Evolutionary conservation across 2,888 invertebrate genomes (phyloP).

Genomic region (Ectemnius continuus): DNA sequence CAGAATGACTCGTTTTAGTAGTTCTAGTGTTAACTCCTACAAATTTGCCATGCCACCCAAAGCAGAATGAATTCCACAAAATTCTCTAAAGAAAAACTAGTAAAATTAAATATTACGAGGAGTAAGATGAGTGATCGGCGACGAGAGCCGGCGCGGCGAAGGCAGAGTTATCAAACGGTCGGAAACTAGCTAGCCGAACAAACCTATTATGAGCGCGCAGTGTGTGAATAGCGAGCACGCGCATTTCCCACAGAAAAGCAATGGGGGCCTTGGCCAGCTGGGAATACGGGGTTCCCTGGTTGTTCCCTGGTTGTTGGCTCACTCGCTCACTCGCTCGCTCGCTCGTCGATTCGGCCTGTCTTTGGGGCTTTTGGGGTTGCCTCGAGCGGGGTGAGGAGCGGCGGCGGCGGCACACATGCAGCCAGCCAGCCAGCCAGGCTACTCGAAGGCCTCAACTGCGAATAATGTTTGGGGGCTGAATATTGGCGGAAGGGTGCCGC

Average conservation of each 20-base stretch:
- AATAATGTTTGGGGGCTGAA: slow-evolving; percentile 37
- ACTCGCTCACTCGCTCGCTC: background rate
- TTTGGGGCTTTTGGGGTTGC: slow-evolving; percentile 47
- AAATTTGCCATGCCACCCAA: too few relatives aligned
- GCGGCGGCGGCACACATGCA: slow-evolving; percentile 15
- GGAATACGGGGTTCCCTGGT: slow-evolving; percentile 75
- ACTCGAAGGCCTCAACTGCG: slow-evolving; percentile 32
- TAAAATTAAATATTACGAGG: too few relatives aligned
- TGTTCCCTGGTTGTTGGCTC: slow-evolving; percentile 67
- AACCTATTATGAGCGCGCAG: slow-evolving; percentile 53
- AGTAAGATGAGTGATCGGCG: too few relatives aligned
- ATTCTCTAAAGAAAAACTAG: too few relatives aligned
- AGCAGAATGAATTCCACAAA: too few relatives aligned
- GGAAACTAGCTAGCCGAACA: too few relatives aligned
- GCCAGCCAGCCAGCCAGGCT: too few relatives aligned
- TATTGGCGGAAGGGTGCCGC: slow-evolving; percentile 40
- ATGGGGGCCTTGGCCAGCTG: slow-evolving; percentile 77
- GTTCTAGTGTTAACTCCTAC: too few relatives aligned
- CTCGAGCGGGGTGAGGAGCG: slow-evolving; percentile 39
- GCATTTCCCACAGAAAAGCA: slow-evolving; percentile 77
- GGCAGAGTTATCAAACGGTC: too few relatives aligned
- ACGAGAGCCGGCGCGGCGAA: too few relatives aligned
- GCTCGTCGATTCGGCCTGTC: slow-evolving; percentile 68
- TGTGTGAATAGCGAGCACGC: slow-evolving; percentile 75
- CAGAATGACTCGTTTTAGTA: too few relatives aligned